These are phyloP conservation scores for Epicampocera succincta DNA, from an alignment of 2,888 invertebrate species.

Conservation along the genomic window DNA sequence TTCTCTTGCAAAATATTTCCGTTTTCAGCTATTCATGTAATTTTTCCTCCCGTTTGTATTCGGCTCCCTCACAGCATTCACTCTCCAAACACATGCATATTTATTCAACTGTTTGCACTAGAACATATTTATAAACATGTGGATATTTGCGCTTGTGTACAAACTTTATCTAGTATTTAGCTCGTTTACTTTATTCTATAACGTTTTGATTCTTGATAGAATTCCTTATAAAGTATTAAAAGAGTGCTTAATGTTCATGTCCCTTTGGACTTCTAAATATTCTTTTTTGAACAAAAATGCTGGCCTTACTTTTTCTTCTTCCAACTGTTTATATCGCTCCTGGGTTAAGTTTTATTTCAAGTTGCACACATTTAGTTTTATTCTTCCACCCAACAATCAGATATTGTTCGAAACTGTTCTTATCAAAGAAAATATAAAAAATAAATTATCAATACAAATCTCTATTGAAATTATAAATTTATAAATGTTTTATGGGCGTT, in stretches of 20 bases:
- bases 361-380: too few relatives aligned
- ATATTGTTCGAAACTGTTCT: too few relatives aligned
- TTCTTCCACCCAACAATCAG: too few relatives aligned
- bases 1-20: conserved; percentile 49
- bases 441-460: too few relatives aligned
- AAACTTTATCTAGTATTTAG: not conserved
- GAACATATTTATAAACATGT: not conserved
- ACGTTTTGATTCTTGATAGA: conserved; percentile 53
- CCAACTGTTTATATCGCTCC: not conserved
- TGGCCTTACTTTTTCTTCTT: not conserved
- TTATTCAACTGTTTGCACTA: conserved; percentile 1
- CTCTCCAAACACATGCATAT: conserved; percentile 29
- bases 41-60: conserved; percentile 33
- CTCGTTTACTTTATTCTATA: not conserved
- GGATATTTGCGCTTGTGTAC: conserved; percentile 12
- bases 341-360: too few relatives aligned
- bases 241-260: conserved; percentile 51
- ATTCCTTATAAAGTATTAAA: conserved; percentile 54
- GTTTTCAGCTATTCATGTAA: conserved; percentile 42
- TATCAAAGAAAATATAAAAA: too few relatives aligned
- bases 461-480: too few relatives aligned
- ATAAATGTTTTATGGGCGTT: too few relatives aligned
- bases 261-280: conserved; percentile 32
- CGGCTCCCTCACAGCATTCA: conserved; percentile 45
- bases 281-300: conserved; percentile 6